A percentile compares a stretch with the other conserved stretches of the same genome.
These are phyloP conservation scores for Sciurus vulgaris DNA, from an alignment of 2,797 vertebrate species.

Conservation along the genomic window DNA sequence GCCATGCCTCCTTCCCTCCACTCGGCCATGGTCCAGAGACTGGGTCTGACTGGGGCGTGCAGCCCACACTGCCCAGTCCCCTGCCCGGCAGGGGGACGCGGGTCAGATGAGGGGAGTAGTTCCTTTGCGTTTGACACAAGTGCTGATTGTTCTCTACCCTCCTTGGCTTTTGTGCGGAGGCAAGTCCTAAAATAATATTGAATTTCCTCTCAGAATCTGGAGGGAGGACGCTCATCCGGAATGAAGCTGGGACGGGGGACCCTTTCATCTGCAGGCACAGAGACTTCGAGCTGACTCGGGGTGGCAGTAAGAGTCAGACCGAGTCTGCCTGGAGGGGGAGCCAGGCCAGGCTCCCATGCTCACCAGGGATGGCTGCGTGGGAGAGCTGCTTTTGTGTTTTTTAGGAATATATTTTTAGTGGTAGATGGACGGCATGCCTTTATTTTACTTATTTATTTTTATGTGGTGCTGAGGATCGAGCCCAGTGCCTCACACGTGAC, in stretches of 20 bases:
- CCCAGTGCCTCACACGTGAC: too few relatives aligned
- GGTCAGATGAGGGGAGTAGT: slow-evolving; percentile 29
- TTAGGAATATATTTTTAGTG: too few relatives aligned
- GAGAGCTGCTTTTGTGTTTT: background rate
- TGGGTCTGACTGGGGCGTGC: background rate
- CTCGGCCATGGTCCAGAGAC: accelerated
- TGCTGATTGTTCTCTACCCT: slow-evolving; percentile 75
- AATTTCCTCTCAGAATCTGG: slow-evolving; percentile 81
- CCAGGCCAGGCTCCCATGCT: accelerated
- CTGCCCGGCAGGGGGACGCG: background rate
- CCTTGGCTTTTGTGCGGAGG: slow-evolving; percentile 78
- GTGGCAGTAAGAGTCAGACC: slow-evolving; percentile 25
- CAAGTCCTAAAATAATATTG: slow-evolving; percentile 85
- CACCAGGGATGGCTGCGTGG: background rate
- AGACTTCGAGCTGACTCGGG: background rate
- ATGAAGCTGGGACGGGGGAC: slow-evolving; percentile 30
- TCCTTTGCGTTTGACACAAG: slow-evolving; percentile 76
- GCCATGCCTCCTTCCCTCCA: accelerated
- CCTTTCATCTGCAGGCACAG: slow-evolving; percentile 63
- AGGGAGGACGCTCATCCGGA: slow-evolving; percentile 78
- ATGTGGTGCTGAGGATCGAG: too few relatives aligned
- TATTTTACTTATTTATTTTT: too few relatives aligned
- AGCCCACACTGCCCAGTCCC: background rate
- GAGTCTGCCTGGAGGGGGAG: background rate
- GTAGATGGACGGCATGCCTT: too few relatives aligned